Evolutionary conservation across 2,113 vertebrate species (phyloP), one percentile per base, ranked within the genome.

Genomic region (Vulpes ferrilata): DNA sequence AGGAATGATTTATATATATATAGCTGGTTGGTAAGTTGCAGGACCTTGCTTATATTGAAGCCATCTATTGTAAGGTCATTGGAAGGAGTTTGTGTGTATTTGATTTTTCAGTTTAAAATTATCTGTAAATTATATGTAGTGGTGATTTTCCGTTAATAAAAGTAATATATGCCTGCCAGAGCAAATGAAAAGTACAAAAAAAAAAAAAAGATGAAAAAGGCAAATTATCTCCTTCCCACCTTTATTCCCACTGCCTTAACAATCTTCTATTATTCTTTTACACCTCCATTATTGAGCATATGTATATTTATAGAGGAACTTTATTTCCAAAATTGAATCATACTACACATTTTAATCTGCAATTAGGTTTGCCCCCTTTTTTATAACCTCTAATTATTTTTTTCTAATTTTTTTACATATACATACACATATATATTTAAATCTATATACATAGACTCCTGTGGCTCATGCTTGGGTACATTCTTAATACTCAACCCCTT

Each of bases 51-150:
- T 89, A 59, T 93, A 43, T 81, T 74, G n/a, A 88, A 53, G 35
- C 80, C 57, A 84, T 62, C 7, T 22, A 5, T 88, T 93, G 25
- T 90, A 38, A 80, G 20, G 64, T 43, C 30, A 25, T 73, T 80
- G 64, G 89, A 64, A 87, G 53, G 53, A 67, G 73, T 30, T 19
- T 35, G 64, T 62, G 48, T 48, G 13, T 30, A 16, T 81, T 71
- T 88, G 64, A 83, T 57, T 87, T 93, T 81, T 89, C 65, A 62
- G n/a, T 90, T 76, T 76, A 84, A 53, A 86, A 38, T 86, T 69
- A 69, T 78, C 25, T 23, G 73, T 53, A 59, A 86, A 38, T 86
- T 69, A 69, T 78, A 19, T 23, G 73, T 53, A 59, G 3, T 76
- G 38, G 53, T 62, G 25, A 27, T 78, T 96, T 85, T 85, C 85